Evolutionary conservation across 2,113 vertebrate species (phyloP), one percentile per base, ranked within the genome.

Genomic region (Seriola dumerili): DNA sequence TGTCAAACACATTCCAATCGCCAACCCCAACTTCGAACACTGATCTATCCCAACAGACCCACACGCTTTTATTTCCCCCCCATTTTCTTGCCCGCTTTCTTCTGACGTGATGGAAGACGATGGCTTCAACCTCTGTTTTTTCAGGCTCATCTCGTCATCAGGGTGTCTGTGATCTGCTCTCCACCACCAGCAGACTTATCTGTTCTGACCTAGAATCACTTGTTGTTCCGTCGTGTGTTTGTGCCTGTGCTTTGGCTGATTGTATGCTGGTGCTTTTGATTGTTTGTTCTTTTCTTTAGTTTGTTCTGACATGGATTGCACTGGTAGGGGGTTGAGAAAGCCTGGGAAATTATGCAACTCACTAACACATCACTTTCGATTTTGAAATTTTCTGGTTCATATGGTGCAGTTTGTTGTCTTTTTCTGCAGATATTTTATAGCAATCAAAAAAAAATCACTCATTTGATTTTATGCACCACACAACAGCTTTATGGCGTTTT

Each of bases 1-100:
- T 72, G 79, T 87, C 89, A 86, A 77, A 93, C 86, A 70, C 80
- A 80, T 91, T 91, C 88, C 87, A 80, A 55, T 78, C 80, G 62
- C 80, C 74, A 64, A 55, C 63, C 52, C 72, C 23, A 11, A 70
- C 76, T 57, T 23, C 80, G 65, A n/a, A 70, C 62, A 17, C 77
- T 78, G 76, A 76, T 79, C 38, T 0, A 32, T 79, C 69, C 76
- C 67, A 83, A 61, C 70, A 86, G 74, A 68, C 52, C 17, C 19
- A 13, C 1, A 23, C 7, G 14, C 58, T 90, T 74, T 76, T 67
- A 46, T 76, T 82, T 81, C 59, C 25, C 8, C 48, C 4, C 4
- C 29, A 38, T 73, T 57, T 52, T 70, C 54, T 68, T 14, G 1
- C 50, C 42, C 23, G 17, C 50, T 74, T 68, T 80, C 42, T 68